Conservation (phyloP, 2,888 invertebrate genomes). For the Archaeoteleia sp. region DNA sequence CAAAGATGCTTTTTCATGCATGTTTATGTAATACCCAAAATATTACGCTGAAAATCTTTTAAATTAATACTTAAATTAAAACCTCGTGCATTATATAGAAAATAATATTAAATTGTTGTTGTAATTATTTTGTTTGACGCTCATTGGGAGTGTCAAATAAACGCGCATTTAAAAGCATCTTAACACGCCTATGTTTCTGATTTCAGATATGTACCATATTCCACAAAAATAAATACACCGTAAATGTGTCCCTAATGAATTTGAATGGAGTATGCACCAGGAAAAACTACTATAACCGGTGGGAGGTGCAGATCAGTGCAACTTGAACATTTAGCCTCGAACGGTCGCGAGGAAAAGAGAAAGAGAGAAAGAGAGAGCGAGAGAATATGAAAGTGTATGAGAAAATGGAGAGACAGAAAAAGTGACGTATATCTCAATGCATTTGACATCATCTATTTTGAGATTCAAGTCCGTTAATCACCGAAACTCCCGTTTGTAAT, state of each 20-base stretch:
- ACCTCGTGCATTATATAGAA: no score
- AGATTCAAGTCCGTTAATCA: slow-evolving; percentile 52
- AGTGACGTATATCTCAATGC: slow-evolving; percentile 63
- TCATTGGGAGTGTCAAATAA: no score
- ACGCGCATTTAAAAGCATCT: no score
- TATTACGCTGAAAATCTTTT: no score
- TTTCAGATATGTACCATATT: slow-evolving; percentile 72
- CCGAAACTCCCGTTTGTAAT: slow-evolving; percentile 72
- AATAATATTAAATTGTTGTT: no score
- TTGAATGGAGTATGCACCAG: slow-evolving; percentile 64
- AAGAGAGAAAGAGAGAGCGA: slow-evolving; percentile 13
- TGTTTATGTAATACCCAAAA: no score
- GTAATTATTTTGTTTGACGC: no score
- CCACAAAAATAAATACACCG: slow-evolving; percentile 68
- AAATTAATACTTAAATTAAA: no score
- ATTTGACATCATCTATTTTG: slow-evolving; percentile 71
- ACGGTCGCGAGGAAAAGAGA: slow-evolving; percentile 61
- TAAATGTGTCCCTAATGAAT: slow-evolving; percentile 67
- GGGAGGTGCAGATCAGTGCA: slow-evolving; percentile 65
- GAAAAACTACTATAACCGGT: slow-evolving; percentile 66
- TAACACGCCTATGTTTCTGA: slow-evolving; percentile 27
- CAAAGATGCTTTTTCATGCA: no score
- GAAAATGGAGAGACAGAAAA: slow-evolving; percentile 42
- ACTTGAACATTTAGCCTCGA: slow-evolving; percentile 66
- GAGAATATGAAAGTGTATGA: slow-evolving; percentile 16